Evolutionary conservation across 2,113 vertebrate species (phyloP).

Genomic region (Brachionichthys hirsutus): DNA sequence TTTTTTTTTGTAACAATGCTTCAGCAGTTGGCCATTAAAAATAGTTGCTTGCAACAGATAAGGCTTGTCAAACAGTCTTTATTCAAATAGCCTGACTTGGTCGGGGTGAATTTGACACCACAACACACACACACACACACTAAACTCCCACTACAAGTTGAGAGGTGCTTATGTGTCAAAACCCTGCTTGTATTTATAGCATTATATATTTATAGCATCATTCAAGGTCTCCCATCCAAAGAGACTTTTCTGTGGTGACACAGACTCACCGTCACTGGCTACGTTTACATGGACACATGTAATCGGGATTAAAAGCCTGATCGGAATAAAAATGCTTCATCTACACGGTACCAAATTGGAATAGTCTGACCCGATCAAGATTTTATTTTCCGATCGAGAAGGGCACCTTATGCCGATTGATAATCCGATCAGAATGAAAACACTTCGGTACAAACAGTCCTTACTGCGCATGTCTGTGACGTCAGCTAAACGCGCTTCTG

Average conservation of each 20-base stretch:
- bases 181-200: constrained; percentile 62
- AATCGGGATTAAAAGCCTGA: no score
- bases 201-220: constrained; percentile 6
- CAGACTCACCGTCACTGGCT: constrained; percentile 3
- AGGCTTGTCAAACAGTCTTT: constrained; percentile 44
- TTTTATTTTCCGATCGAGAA: no score
- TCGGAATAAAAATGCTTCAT: no score
- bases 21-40: constrained; percentile 51
- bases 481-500: no score
- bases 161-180: constrained; percentile 34
- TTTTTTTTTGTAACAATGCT: neutral
- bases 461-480: no score
- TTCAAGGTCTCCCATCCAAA: constrained; percentile 34
- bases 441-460: no score
- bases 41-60: constrained; percentile 51
- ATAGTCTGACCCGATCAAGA: no score
- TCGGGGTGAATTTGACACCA: constrained; percentile 47
- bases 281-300: no score
- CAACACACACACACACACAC: neutral
- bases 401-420: no score
- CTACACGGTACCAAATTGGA: no score
- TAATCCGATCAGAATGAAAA: no score
- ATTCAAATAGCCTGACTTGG: constrained; percentile 40
- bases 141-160: constrained; percentile 7
- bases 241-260: constrained; percentile 29